Evolutionary conservation across 64 coral and sea anemone genomes (phyloP), one percentile per base, ranked within the genome.

Genomic region (Actinia tenebrosa): DNA sequence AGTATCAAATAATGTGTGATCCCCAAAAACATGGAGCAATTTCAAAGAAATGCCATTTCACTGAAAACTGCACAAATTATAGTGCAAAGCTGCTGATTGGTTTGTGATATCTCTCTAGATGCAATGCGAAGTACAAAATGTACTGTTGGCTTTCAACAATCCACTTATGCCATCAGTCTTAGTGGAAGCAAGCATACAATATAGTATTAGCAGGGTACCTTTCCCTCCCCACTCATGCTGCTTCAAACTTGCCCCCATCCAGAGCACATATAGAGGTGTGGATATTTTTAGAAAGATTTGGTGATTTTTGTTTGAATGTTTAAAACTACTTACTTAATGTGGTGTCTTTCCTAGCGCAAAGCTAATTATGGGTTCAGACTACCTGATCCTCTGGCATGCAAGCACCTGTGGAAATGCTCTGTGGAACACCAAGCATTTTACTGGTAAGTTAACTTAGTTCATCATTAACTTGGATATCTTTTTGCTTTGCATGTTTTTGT

Each of bases 331-430:
- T 14, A 46, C 43, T 79, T 75, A 17, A 45, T 11, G n/a, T 64
- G 86, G 1, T 37, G 30, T 0, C 1, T 37, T 37, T 37, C 30
- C 9, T 71, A 99, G 97, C 97, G 91, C 16, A 99, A 99, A 69
- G 97, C 97, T 16, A 99, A 99, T 88, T 95, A 99, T 90, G 97
- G 93, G 20, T 99, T 99, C 86, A 80, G 97, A 56, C 83, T 99
- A 22, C 97, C 97, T 79, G 97, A 99, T 86, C 88, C 93, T 16
- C 18, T 95, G 86, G 97, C 97, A 60, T 99, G 93, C 50, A 99
- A 99, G 77, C 97, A 99, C 87, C 86, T 99, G 37, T 99, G 97
- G 97, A 99, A 93, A 58, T 99, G 97, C 88, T 90, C 97, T n/a
- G 88, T 95, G 23, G 97, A 99, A 44, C 97, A 99, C 80, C 88